phyloP scores from a whole-genome alignment of 1,140 invertebrate genomes.

The Periplaneta americana region DNA sequence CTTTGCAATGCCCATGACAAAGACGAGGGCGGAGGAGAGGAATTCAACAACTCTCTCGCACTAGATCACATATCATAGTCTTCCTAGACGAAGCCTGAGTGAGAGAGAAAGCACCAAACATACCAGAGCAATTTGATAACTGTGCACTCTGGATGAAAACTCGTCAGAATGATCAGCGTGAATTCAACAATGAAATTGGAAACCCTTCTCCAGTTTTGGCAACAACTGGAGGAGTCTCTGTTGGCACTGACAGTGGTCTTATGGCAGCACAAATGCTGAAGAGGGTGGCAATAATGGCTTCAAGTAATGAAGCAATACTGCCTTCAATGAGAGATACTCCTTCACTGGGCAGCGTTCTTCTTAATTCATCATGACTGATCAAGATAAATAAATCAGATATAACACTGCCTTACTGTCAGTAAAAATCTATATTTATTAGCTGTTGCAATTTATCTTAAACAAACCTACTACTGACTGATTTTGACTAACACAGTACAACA shows the following conservation, averaged over 20 bases:
- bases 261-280: not conserved
- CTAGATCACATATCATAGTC: not conserved
- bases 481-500: too few relatives aligned
- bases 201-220: not conserved
- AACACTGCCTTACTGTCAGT: too few relatives aligned
- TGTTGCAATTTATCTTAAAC: too few relatives aligned
- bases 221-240: not conserved
- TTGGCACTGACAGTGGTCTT: not conserved
- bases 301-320: not conserved
- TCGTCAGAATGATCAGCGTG: not conserved
- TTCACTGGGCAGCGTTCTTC: not conserved
- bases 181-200: not conserved
- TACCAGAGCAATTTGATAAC: not conserved
- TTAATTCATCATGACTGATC: not conserved
- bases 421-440: too few relatives aligned
- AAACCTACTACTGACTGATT: too few relatives aligned
- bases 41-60: not conserved
- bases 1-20: not conserved
- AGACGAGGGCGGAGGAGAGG: not conserved
- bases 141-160: not conserved
- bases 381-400: not conserved
- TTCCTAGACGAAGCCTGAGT: not conserved
- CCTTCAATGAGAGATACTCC: not conserved
- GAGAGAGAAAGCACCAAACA: not conserved
- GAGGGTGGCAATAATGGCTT: not conserved